Evolutionary conservation across 2,113 vertebrate genomes (phyloP).

Genomic region (Struthidea cinerea): DNA sequence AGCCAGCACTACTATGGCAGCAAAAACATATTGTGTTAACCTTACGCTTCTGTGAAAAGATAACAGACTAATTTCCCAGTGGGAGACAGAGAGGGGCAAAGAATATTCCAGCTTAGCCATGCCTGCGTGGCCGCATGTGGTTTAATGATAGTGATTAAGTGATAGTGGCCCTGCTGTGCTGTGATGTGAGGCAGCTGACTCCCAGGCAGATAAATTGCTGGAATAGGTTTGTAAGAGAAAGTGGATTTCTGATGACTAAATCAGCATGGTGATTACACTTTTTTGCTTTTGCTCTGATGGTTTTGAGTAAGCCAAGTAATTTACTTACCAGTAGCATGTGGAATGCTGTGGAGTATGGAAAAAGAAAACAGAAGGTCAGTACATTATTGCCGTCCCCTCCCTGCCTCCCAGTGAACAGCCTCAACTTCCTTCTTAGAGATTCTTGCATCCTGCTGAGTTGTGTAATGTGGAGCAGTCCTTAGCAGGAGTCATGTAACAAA

Average conservation of each 20-base stretch:
- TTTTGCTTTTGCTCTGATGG: constrained; percentile 50
- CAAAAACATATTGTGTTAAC: neutral
- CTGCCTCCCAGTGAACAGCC: neutral
- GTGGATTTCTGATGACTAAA: constrained; percentile 54
- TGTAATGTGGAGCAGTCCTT: neutral
- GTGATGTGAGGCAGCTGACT: constrained; percentile 36
- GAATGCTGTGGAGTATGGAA: neutral
- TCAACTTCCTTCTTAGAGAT: neutral
- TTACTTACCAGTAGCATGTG: constrained; percentile 28
- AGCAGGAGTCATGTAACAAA: neutral
- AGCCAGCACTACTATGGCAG: neutral
- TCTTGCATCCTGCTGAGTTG: neutral
- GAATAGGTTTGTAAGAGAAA: neutral
- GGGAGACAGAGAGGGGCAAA: constrained; percentile 15
- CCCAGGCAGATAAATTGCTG: neutral
- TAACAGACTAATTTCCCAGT: constrained; percentile 45
- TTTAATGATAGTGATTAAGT: constrained; percentile 55
- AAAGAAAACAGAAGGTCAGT: neutral
- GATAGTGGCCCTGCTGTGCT: constrained; percentile 38
- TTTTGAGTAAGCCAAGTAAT: constrained; percentile 44
- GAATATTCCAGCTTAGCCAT: constrained; percentile 8
- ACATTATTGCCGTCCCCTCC: neutral
- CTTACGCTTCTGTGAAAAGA: constrained; percentile 37
- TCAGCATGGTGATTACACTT: neutral
- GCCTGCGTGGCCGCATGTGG: neutral